phyloP scores from a whole-genome alignment of 2,797 vertebrate genomes.

The Coendou prehensilis region DNA sequence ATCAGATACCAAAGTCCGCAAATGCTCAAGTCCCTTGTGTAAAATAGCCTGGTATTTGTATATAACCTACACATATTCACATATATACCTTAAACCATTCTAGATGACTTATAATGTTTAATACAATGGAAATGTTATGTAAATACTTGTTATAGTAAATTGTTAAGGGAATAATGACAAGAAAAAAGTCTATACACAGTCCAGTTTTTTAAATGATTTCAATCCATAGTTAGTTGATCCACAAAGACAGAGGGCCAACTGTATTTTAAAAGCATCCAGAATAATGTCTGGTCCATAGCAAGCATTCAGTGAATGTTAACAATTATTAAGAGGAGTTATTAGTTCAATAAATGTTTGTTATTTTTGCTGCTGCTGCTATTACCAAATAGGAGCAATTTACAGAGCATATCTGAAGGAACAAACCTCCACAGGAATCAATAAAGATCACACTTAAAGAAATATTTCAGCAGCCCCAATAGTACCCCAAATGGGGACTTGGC shows the following conservation, averaged over 20 bases:
- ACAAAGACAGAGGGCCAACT: background rate
- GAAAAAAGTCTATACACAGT: background rate
- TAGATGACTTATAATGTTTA: background rate
- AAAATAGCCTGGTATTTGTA: background rate
- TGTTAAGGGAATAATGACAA: background rate
- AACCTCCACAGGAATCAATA: background rate
- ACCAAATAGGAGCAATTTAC: background rate
- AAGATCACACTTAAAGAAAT: background rate
- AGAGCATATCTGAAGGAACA: background rate
- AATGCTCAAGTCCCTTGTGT: background rate
- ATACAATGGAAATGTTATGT: background rate
- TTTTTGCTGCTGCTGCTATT: background rate
- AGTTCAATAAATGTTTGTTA: background rate
- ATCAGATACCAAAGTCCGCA: background rate
- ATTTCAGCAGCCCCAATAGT: background rate
- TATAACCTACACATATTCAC: background rate
- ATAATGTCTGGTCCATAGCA: background rate
- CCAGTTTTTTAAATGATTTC: background rate
- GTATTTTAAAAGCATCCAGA: background rate
- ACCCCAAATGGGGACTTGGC: background rate
- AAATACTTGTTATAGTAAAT: background rate
- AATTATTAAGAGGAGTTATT: background rate
- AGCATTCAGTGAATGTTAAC: background rate
- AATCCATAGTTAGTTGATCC: background rate
- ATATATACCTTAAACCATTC: background rate